These are phyloP conservation scores for Triops cancriformis DNA, from an alignment of 1,140 invertebrate species.

Conservation along the genomic window DNA sequence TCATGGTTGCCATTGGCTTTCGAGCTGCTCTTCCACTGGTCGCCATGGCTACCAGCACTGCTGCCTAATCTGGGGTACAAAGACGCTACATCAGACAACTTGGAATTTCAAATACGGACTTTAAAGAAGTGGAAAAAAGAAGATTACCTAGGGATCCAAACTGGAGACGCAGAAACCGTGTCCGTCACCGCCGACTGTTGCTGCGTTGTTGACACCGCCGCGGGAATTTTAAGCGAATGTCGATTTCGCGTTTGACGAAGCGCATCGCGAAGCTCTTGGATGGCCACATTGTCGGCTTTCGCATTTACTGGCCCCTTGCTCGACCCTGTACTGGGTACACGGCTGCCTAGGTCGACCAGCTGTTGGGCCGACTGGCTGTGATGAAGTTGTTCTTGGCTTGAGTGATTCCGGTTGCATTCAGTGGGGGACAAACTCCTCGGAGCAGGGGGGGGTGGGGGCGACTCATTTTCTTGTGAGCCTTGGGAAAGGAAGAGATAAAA, in stretches of 20 bases:
- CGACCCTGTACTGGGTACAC: neutral
- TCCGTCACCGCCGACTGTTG: neutral
- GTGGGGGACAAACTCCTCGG: neutral
- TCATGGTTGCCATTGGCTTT: constrained; percentile 1
- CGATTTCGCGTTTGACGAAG: neutral
- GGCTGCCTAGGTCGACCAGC: constrained; percentile 1
- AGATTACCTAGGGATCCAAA: neutral
- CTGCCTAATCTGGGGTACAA: neutral
- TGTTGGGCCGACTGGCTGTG: neutral
- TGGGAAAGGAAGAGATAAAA: neutral
- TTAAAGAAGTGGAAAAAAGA: neutral
- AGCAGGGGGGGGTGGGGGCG: neutral
- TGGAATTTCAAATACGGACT: neutral
- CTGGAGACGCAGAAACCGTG: neutral
- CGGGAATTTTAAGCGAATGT: neutral
- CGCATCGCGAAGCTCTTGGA: constrained; percentile 3
- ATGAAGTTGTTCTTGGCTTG: neutral
- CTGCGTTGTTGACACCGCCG: neutral
- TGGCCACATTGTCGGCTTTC: neutral
- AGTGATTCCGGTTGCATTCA: neutral
- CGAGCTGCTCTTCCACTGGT: neutral
- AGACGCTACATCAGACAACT: no score
- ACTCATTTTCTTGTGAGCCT: neutral
- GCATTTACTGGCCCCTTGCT: neutral
- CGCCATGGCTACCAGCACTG: neutral